Evolutionary conservation across 2,113 vertebrate genomes (phyloP).

Genomic region (Lichenostomus cassidix): DNA sequence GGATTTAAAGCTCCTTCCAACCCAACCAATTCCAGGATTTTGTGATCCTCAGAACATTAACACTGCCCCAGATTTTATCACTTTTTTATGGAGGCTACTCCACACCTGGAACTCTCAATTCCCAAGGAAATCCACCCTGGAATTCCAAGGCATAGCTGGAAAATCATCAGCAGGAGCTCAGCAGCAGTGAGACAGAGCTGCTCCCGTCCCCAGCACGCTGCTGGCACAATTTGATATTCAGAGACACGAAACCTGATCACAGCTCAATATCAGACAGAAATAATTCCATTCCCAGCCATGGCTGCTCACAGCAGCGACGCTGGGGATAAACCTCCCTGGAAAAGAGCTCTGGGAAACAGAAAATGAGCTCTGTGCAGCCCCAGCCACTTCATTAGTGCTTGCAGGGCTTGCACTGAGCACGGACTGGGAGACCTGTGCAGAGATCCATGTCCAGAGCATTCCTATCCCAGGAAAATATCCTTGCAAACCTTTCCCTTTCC

Average conservation of each 20-base stretch:
- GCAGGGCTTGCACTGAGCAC: background rate
- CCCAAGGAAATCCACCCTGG: background rate
- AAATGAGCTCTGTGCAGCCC: background rate
- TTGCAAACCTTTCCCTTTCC: too few species aligned
- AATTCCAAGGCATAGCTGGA: background rate
- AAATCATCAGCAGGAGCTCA: background rate
- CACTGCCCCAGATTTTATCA: background rate
- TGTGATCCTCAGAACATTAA: background rate
- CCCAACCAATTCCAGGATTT: background rate
- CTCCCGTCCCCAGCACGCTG: background rate
- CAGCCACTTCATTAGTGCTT: background rate
- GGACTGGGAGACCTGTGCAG: background rate
- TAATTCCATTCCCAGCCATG: constrained; percentile 2
- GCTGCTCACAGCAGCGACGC: background rate
- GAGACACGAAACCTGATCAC: background rate
- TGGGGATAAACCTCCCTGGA: background rate
- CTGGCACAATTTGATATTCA: background rate
- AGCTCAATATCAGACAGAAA: background rate
- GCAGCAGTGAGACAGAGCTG: background rate
- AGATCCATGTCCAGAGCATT: background rate
- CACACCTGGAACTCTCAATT: background rate
- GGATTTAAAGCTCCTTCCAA: background rate
- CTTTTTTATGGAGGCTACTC: background rate
- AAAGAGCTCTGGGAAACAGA: background rate
- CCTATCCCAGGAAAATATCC: background rate